phyloP scores from a whole-genome alignment of 2,113 vertebrate genomes.

The Leptobrachium leishanense region DNA sequence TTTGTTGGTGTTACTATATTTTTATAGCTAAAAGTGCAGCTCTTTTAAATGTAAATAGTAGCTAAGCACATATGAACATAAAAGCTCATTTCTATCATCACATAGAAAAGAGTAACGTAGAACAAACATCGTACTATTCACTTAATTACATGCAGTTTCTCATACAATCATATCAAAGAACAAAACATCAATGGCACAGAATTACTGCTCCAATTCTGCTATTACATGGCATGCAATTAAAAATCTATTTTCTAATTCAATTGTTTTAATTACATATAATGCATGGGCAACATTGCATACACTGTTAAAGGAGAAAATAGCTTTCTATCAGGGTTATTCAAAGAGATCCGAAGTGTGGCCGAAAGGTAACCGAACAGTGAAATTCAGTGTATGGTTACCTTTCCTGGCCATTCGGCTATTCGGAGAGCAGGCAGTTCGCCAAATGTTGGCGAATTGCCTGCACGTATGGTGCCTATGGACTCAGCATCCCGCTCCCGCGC shows the following conservation, averaged over 20 bases:
- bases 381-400: too few relatives aligned
- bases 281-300: too few relatives aligned
- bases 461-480: too few relatives aligned
- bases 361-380: too few relatives aligned
- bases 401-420: too few relatives aligned
- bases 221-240: conserved; percentile 20
- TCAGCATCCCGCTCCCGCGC: too few relatives aligned
- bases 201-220: conserved; percentile 10
- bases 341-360: too few relatives aligned
- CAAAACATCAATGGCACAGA: conserved; percentile 33
- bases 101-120: not conserved
- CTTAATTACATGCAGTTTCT: conserved; percentile 45
- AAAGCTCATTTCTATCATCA: conserved; percentile 7
- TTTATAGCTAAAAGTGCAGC: not conserved
- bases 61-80: conserved; percentile 23
- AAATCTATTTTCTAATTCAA: conserved; percentile 33
- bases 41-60: conserved; percentile 13
- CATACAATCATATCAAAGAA: conserved; percentile 12
- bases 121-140: conserved; percentile 15
- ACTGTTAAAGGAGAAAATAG: too few relatives aligned
- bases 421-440: too few relatives aligned
- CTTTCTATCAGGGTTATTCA: too few relatives aligned
- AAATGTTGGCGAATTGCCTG: too few relatives aligned
- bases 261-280: too few relatives aligned
- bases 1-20: not conserved